These are phyloP conservation scores for Andricus grossulariae DNA, from an alignment of 1,140 invertebrate species.

Conservation along the genomic window DNA sequence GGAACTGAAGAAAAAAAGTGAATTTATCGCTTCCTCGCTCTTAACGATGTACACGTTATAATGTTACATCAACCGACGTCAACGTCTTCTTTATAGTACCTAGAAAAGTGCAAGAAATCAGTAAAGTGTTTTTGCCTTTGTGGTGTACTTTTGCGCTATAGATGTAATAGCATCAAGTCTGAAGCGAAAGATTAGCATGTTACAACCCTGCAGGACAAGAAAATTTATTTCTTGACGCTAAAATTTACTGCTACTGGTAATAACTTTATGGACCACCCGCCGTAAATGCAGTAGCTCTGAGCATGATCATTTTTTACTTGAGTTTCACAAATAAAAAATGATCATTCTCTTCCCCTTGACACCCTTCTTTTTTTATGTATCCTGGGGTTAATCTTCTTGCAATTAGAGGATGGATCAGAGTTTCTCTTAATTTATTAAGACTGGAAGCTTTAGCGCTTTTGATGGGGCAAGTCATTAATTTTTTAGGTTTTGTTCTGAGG, in stretches of 20 bases:
- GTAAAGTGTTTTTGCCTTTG: not conserved
- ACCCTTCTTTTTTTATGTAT: not conserved
- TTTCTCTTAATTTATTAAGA: not conserved
- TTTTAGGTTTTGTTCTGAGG: constrained; percentile 5
- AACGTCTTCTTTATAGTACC: no score
- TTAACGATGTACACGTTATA: no score
- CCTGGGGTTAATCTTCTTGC: not conserved
- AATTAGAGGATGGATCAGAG: constrained; percentile 5
- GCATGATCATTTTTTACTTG: constrained; percentile 19
- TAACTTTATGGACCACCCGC: constrained; percentile 26
- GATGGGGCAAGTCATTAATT: constrained; percentile 10
- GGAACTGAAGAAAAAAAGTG: no score
- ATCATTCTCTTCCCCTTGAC: constrained; percentile 3
- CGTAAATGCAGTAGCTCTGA: constrained; percentile 1
- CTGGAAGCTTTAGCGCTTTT: constrained; percentile 17
- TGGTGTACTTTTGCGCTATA: not conserved
- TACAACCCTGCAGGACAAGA: not conserved
- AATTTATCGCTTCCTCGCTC: no score
- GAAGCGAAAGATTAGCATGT: constrained; percentile 5
- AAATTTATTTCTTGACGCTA: constrained; percentile 34
- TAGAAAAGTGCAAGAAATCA: no score
- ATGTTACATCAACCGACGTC: no score
- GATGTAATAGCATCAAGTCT: not conserved
- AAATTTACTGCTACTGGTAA: constrained; percentile 28
- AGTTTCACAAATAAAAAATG: constrained; percentile 13